These are phyloP conservation scores for Pandemis cinnamomeana DNA, from an alignment of 2,888 invertebrate species.

Conservation along the genomic window DNA sequence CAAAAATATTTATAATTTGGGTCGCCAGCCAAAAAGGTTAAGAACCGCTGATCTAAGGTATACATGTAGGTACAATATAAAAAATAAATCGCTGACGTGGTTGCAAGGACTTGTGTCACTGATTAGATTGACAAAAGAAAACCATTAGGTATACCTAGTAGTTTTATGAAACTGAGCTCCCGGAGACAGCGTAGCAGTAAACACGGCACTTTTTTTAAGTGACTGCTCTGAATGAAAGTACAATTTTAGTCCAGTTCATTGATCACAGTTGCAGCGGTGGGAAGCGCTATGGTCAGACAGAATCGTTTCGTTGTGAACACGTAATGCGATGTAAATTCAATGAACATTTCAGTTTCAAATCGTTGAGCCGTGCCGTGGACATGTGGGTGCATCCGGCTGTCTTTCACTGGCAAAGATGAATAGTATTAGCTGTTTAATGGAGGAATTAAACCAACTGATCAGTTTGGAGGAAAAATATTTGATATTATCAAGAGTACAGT, in stretches of 20 bases:
- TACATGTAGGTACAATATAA: too few relatives aligned
- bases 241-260: slow-evolving; percentile 41
- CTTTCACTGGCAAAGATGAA: neutral
- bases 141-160: neutral
- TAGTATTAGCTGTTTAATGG: neutral
- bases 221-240: slow-evolving; percentile 34
- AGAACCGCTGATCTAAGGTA: too few relatives aligned
- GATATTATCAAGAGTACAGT: too few relatives aligned
- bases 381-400: slow-evolving; percentile 15
- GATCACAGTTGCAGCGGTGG: slow-evolving; percentile 36
- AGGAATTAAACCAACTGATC: neutral
- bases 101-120: too few relatives aligned
- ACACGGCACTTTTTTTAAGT: slow-evolving; percentile 25
- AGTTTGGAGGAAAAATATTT: neutral
- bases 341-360: slow-evolving; percentile 56
- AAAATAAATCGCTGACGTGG: too few relatives aligned
- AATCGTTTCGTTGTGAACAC: slow-evolving; percentile 40
- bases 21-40: too few relatives aligned
- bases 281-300: slow-evolving; percentile 35
- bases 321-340: slow-evolving; percentile 51
- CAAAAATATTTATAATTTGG: too few relatives aligned
- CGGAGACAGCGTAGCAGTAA: slow-evolving; percentile 14
- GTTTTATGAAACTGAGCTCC: neutral
- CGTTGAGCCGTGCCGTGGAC: slow-evolving; percentile 54
- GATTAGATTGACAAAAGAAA: neutral